Evolutionary conservation across 2,888 invertebrate genomes (phyloP).

Genomic region (Clusia tigrina): DNA sequence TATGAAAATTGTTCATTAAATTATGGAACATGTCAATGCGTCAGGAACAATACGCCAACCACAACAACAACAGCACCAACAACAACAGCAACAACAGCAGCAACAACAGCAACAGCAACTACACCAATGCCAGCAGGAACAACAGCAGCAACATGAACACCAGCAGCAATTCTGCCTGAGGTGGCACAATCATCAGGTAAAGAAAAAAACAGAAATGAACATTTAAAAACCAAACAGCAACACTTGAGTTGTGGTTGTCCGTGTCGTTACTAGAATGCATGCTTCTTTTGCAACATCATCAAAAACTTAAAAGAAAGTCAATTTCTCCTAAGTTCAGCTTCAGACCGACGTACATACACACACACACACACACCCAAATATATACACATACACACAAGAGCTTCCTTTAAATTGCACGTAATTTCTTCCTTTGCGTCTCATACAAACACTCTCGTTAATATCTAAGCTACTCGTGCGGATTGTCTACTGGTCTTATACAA

Average conservation of each 20-base stretch:
- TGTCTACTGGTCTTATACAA: too few species aligned
- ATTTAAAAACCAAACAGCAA: slow-evolving; percentile 25
- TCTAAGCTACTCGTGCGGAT: too few species aligned
- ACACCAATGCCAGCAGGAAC: slow-evolving; percentile 57
- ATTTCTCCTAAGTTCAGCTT: too few species aligned
- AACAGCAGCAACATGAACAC: slow-evolving; percentile 54
- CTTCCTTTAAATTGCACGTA: too few species aligned
- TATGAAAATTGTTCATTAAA: slow-evolving; percentile 42
- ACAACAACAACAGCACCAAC: too few species aligned
- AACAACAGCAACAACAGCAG: slow-evolving; percentile 45
- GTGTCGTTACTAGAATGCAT: too few species aligned
- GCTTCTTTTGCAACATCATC: not conserved
- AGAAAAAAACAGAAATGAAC: slow-evolving; percentile 42
- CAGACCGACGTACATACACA: too few species aligned
- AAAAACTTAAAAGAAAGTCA: not conserved
- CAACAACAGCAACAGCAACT: slow-evolving; percentile 60
- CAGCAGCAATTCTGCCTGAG: slow-evolving; percentile 82
- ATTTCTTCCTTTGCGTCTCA: too few species aligned
- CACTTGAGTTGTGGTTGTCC: not conserved
- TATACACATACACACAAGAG: too few species aligned
- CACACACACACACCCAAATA: too few species aligned
- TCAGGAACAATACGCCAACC: slow-evolving; percentile 39
- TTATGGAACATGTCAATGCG: slow-evolving; percentile 60
- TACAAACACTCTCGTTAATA: too few species aligned
- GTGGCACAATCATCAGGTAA: slow-evolving; percentile 85